Percentiles rank a stretch among this genome's conserved stretches.
phyloP scores from a whole-genome alignment of 2,888 invertebrate genomes.

The Aphodius sticticus region DNA sequence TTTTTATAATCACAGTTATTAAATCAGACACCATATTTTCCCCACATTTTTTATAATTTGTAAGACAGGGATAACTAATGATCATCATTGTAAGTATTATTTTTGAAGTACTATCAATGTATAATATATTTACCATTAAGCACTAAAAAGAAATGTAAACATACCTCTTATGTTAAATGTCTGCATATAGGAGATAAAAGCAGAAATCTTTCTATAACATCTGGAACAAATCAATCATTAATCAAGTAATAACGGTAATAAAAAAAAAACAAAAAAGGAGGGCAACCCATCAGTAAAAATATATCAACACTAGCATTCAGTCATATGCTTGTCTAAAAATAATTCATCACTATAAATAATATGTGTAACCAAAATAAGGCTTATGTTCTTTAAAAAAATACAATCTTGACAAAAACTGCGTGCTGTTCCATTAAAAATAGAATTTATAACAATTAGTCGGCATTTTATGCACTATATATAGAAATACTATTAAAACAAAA shows the following conservation, averaged over 20 bases:
- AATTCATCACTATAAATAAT: conserved; percentile 17
- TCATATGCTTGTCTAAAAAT: conserved; percentile 32
- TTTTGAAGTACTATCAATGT: too few relatives aligned
- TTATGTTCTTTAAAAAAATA: too few relatives aligned
- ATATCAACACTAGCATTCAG: conserved; percentile 26
- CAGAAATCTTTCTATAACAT: neutral
- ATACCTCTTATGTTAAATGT: neutral
- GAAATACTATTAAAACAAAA: neutral
- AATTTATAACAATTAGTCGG: neutral
- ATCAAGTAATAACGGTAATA: neutral
- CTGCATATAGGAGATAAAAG: neutral
- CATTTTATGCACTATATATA: conserved; percentile 5
- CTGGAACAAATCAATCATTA: conserved; percentile 16
- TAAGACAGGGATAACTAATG: conserved; percentile 40
- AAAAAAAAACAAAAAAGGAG: neutral
- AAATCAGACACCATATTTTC: conserved; percentile 6
- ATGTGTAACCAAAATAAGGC: too few relatives aligned
- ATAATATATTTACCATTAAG: too few relatives aligned
- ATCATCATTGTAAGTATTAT: conserved; percentile 32
- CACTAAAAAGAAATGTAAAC: neutral
- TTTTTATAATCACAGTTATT: neutral
- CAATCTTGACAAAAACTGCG: too few relatives aligned
- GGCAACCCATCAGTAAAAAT: conserved; percentile 17
- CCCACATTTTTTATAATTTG: conserved; percentile 17
- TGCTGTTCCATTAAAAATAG: too few relatives aligned